Base-by-base conservation (phyloP, 2,888 invertebrate genomes). In the Gastrophysa polygoni region DNA sequence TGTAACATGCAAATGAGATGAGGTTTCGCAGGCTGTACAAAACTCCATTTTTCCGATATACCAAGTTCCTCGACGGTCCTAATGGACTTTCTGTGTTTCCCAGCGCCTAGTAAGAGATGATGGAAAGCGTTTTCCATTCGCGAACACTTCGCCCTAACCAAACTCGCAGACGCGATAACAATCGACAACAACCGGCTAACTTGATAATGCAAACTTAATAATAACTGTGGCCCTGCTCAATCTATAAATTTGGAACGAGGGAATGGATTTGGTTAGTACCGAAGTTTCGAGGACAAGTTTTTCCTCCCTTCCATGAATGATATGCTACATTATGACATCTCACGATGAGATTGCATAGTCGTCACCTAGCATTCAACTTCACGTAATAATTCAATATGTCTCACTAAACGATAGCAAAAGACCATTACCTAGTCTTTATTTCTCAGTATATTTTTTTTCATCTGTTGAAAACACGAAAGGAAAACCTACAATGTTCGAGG, bases 21-120 rank as follows among this genome's bases (percentile, higher is more conserved):
- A 52, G 52, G 20, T 20, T 20, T 38, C 52, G 52, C 34, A 44
- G 38, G 51, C 47, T 47, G 46, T 50, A 61, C 68, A 63, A 59
- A 68, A 66, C 61, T 61, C 63, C 60, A 59, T 63, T 65, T 65
- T 57, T 51, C 50, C 58, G 56, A 50, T 59, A 57, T 68, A 67
- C 67, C 58, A 52, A 64, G 67, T 77, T 76, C 79, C 75, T 72
- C 73, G 77, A 77, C 78, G 77, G 74, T 73, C 76, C 78, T 80
- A 80, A 80, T 80, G 80, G 80, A 80, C 79, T 80, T 80, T 78
- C 80, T 78, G 73, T 80, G 80, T 80, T 78, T 76, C 76, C 69
- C 73, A 73, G 75, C 77, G 77, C 77, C 77, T 73, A 71, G 72
- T 72, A 73, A 74, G 75, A 73, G 77, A 63, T 75, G 75, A 76